These are phyloP conservation scores for Clostera curtula DNA, from an alignment of 2,888 invertebrate genomes.

Conservation along the genomic window DNA sequence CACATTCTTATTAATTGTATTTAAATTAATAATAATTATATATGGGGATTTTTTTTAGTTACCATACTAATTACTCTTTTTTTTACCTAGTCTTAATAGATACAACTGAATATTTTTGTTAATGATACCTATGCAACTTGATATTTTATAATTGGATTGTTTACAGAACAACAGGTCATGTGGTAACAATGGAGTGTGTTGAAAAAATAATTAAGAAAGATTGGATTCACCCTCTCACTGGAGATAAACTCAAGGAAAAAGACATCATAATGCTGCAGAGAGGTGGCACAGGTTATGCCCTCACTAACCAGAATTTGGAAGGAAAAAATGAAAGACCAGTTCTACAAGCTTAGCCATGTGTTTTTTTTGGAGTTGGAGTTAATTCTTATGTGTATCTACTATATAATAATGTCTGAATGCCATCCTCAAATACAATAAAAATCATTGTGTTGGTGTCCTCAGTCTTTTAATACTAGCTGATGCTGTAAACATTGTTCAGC, in stretches of 20 bases:
- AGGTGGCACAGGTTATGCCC: conserved; percentile 96
- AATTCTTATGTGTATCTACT: too few relatives aligned
- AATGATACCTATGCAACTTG: too few relatives aligned
- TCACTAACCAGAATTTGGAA: conserved; percentile 88
- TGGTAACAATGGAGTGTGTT: conserved; percentile 96
- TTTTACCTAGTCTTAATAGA: too few relatives aligned
- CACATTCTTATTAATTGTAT: too few relatives aligned
- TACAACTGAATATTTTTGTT: too few relatives aligned
- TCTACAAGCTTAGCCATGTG: conserved; percentile 81
- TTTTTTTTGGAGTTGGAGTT: too few relatives aligned
- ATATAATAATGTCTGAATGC: too few relatives aligned
- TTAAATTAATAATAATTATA: too few relatives aligned
- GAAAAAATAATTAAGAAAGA: conserved; percentile 97
- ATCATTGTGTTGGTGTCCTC: too few relatives aligned
- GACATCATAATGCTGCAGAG: conserved; percentile 95
- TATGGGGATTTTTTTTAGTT: neutral
- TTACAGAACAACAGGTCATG: conserved; percentile 85
- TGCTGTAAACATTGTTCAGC: too few relatives aligned
- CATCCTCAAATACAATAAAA: too few relatives aligned
- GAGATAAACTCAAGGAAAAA: conserved; percentile 86
- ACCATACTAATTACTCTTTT: conserved; percentile 3
- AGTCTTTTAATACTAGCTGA: too few relatives aligned
- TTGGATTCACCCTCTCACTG: conserved; percentile 95
- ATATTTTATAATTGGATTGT: conserved; percentile 2
- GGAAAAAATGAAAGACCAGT: conserved; percentile 89